Evolutionary conservation across 2,113 vertebrate species (phyloP).

Genomic region (Eleginops maclovinus): DNA sequence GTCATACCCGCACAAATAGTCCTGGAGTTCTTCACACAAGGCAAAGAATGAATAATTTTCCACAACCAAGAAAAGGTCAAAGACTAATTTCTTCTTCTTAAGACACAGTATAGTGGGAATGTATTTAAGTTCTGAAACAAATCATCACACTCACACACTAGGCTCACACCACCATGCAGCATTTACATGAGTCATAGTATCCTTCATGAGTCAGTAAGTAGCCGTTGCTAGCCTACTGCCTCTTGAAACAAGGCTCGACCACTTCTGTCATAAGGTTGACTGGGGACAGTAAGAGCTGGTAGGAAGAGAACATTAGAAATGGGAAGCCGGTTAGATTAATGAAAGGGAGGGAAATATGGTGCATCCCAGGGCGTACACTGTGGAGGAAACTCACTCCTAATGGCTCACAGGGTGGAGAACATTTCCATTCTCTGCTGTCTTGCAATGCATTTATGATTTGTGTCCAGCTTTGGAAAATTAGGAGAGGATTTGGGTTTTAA

Average conservation of each 20-base stretch:
- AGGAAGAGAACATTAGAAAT: conserved; percentile 7
- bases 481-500: conserved; percentile 45
- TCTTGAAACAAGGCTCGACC: conserved; percentile 42
- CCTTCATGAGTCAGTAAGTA: conserved; percentile 46
- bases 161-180: conserved; percentile 14
- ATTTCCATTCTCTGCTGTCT: conserved; percentile 63
- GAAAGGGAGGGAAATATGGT: conserved; percentile 39
- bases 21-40: neutral
- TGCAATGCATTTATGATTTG: conserved; percentile 49
- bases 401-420: conserved; percentile 52
- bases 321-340: conserved; percentile 6
- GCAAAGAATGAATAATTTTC: conserved; percentile 2
- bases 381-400: conserved; percentile 62
- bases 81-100: conserved; percentile 7
- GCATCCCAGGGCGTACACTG: conserved; percentile 46
- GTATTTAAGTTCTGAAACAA: neutral
- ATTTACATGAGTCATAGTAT: conserved; percentile 53
- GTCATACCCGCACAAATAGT: neutral
- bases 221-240: conserved; percentile 12
- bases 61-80: conserved; percentile 30
- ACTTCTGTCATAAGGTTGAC: conserved; percentile 31
- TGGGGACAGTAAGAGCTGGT: conserved; percentile 15
- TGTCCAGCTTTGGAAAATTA: conserved; percentile 48
- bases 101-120: conserved; percentile 14
- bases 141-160: neutral